phyloP scores from a whole-genome alignment of 1,140 invertebrate species.

The Drosophila subobscura region DNA sequence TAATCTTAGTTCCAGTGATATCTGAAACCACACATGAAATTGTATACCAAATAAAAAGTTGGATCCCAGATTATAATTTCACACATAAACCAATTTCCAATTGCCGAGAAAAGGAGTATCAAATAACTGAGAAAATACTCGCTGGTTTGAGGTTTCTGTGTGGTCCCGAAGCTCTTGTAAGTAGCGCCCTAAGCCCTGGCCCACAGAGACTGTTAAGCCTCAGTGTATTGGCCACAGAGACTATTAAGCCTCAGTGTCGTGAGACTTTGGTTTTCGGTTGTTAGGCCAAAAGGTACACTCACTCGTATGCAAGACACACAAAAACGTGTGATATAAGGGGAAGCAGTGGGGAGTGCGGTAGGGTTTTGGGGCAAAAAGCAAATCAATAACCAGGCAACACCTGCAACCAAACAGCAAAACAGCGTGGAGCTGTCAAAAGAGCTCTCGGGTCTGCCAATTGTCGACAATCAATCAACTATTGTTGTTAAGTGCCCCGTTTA shows the following conservation, averaged over 20 bases:
- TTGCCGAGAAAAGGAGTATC: constrained; percentile 30
- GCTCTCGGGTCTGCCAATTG: constrained; percentile 53
- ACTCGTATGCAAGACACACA: constrained; percentile 16
- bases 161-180: constrained; percentile 45
- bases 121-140: constrained; percentile 14
- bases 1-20: constrained; percentile 1
- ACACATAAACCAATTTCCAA: constrained; percentile 34
- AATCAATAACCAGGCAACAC: constrained; percentile 63
- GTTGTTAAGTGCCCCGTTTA: constrained; percentile 63
- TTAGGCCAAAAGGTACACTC: constrained; percentile 13
- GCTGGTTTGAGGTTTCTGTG: constrained; percentile 6
- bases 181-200: constrained; percentile 34
- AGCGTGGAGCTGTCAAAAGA: constrained; percentile 45
- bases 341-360: background rate
- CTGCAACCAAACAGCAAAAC: constrained; percentile 46
- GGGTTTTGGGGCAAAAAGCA: constrained; percentile 4
- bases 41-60: constrained; percentile 10
- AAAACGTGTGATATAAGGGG: constrained; percentile 1
- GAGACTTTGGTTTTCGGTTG: constrained; percentile 6
- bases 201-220: constrained; percentile 29
- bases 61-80: constrained; percentile 36
- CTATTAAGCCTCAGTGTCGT: constrained; percentile 29
- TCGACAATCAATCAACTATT: constrained; percentile 76
- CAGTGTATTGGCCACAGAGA: constrained; percentile 28
- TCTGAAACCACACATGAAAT: constrained; percentile 15